Base-by-base conservation (phyloP, 2,888 invertebrate genomes). In the Coecobrya sp. region DNA sequence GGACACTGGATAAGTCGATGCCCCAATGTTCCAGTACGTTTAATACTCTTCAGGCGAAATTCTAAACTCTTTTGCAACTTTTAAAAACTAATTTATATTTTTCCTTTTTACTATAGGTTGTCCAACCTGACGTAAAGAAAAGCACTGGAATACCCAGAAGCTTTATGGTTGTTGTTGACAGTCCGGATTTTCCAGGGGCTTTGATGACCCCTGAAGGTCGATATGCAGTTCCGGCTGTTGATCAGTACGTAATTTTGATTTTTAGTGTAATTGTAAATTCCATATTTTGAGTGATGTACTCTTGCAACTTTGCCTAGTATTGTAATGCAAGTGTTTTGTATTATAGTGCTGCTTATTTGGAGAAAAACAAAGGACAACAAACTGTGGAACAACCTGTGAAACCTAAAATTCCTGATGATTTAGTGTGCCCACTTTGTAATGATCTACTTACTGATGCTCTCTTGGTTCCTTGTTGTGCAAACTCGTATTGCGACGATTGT, bases 1-100 rank as follows among this genome's bases (percentile, higher is more conserved):
- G 99, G 99, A 0, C 99, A 99, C 96, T 99, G 99, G 98, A 99
- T 99, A 94, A 98, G 98, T 96, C 98, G 99, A 96, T 99, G 99
- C 96, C 99, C 99, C 10, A 96, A 97, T 93, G 97, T 97, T 81
- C 96, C 96, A 93, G 96, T 96, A 95, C 95, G 95, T 95, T 30
- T 2, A 16, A 68, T 13, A 11, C 16, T n/a, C n/a, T n/a, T n/a
- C n/a, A n/a, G n/a, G n/a, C n/a, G n/a, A n/a, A n/a, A 68, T 27
- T 5, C 62, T 8, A 22, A 62, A 4, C 19, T 16, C 30, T 2
- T 84, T 84, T 4, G 25, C 16, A 13, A n/a, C n/a, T 70, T 68
- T 45, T 76, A 19, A 45, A 45, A 45, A 36, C 11, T 13, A 22
- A 30, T n/a, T n/a, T 4, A 16, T 52, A 25, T 11, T 52, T 59